These are phyloP conservation scores for Pungitius pungitius DNA, from an alignment of 2,113 vertebrate species.

Conservation along the genomic window DNA sequence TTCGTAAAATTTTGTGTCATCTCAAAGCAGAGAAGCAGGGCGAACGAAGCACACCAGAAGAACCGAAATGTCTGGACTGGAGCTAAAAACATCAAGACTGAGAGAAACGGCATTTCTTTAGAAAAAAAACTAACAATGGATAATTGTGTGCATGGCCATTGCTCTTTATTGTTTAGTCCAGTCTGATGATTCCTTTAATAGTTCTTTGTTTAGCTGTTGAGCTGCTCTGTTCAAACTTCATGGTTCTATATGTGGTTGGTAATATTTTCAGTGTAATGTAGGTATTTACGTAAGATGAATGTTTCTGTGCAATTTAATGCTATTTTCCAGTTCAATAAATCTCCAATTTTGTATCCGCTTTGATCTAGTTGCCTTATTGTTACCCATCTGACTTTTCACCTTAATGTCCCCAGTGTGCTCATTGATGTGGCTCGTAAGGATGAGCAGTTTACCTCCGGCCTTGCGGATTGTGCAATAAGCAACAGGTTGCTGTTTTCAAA, in stretches of 20 bases:
- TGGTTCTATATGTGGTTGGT: slow-evolving; percentile 75
- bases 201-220: slow-evolving; percentile 42
- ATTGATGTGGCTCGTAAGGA: too few species aligned
- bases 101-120: slow-evolving; percentile 60
- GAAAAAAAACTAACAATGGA: slow-evolving; percentile 34
- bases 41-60: slow-evolving; percentile 3
- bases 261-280: slow-evolving; percentile 69
- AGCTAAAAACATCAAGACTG: slow-evolving; percentile 36
- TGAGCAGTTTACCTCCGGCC: too few species aligned
- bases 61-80: slow-evolving; percentile 22
- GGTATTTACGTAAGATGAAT: slow-evolving; percentile 48
- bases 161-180: slow-evolving; percentile 44
- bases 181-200: slow-evolving; percentile 48
- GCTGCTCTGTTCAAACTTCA: slow-evolving; percentile 58
- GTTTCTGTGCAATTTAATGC: slow-evolving; percentile 59
- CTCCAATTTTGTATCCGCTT: slow-evolving; percentile 63
- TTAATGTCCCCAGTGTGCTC: background rate
- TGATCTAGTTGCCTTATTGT: background rate
- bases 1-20: slow-evolving; percentile 36
- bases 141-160: slow-evolving; percentile 66
- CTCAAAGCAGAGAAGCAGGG: slow-evolving; percentile 12
- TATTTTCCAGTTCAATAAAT: slow-evolving; percentile 79
- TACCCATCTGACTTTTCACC: background rate
- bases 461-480: background rate
- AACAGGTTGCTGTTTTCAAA: background rate